Evolutionary conservation across 2,797 vertebrate species (phyloP), one percentile per base, ranked within the genome.

Genomic region (Sandelia bainsii): DNA sequence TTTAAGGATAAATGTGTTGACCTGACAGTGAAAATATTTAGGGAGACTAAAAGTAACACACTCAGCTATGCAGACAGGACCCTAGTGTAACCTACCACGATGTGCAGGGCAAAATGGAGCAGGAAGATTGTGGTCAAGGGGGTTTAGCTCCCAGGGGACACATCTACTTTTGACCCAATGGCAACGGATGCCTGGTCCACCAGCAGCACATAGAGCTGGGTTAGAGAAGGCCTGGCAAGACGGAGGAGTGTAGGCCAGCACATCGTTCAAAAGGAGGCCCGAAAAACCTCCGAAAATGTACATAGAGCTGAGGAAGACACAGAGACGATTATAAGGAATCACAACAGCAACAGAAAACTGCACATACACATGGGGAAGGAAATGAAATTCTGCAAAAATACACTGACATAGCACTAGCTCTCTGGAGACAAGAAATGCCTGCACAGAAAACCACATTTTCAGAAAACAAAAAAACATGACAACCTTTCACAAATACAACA

Each of bases 241-340:
- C 10, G 96, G 96, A 52, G 97, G 96, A 12, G 95, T 96, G 85
- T 98, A 99, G 56, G 96, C 95, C 63, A 99, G 91, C 73, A 98
- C 94, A 11, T 98, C 97, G 64, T 95, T 97, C 80, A 98, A 85
- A 0, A 98, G 95, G 5, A 97, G 89, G 37, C 96, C 97, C 19
- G 97, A 98, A 90, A 99, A 98, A 0, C 97, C 97, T 1, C 97
- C 97, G 63, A 98, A 98, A 91, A 98, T 83, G 80, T 96, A 98
- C 96, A 99, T 96, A 69, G 97, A 97, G 84, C 97, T 98, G 81
- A 5, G 34, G 46, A 62, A 54, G 19, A 12, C 0, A 45, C 1
- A 25, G n/a, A 56, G 6, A n/a, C 8, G 8, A 25, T 76, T 32
- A 71, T 0, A 54, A 19, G 19, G 54, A 46, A n/a, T 11, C 4